Evolutionary conservation across 30 jellyfish, hydroid and myxozoan genomes (phyloP), one percentile per base, ranked within the genome.

Genomic region (Rhopilema esculentum): DNA sequence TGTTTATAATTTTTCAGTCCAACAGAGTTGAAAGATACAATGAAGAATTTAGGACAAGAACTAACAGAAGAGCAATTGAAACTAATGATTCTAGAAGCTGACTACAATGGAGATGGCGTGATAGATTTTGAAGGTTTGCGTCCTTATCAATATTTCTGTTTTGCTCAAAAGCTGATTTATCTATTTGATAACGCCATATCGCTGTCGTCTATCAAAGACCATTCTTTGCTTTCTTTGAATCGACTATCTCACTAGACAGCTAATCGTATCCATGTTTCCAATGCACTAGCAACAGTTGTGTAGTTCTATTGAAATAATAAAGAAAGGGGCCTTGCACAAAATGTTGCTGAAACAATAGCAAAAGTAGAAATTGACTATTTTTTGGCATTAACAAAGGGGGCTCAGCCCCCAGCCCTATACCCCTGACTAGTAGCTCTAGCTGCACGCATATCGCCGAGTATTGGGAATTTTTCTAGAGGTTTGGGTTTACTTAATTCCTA

Each of bases 61-160:
- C 52, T 91, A 18, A 72, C 97, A 20, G 92, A 72, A 0, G 93
- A 91, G 31, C 95, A 91, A 61, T 49, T 91, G 49, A 52, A 70
- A 23, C 82, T 84, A 82, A 91, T 91, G 97, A 91, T 91, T 75
- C 69, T 32, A 25, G 93, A 83, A 68, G 97, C 97, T 16, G 97
- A 91, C 51, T 32, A 75, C n/a, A 91, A 91, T 74, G 93, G 96
- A 31, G 97, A 91, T 85, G 97, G 97, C 31, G 87, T 66, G 70
- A 91, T 91, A 30, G 97, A 91, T 28, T 91, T 91, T 79, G 97
- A 91, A 74, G 97, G 97, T 85, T 50, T 48, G 76, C 22, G 19
- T 40, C 23, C 2, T 77, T 76, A 4, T 57, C 25, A 24, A 0
- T 49, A n/a, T 6, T 63, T 63, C 29, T 63, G n/a, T 7, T 63